These are phyloP conservation scores for Ophion costatus DNA, from an alignment of 2,888 invertebrate genomes.

Conservation along the genomic window DNA sequence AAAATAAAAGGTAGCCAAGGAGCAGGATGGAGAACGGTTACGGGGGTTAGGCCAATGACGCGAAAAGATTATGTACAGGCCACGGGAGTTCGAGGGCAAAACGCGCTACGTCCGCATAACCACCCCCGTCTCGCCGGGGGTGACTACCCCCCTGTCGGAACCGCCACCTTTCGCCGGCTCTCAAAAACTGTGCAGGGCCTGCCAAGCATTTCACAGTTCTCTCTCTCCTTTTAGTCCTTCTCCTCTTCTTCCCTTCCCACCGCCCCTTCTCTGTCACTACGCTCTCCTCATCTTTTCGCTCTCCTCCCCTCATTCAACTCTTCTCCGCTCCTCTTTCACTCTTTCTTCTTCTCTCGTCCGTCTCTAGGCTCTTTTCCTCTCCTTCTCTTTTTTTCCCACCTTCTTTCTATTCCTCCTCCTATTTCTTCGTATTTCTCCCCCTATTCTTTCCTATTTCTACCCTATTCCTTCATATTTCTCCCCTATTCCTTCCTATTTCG, in stretches of 20 bases:
- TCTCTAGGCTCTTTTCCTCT: not conserved
- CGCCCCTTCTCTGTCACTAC: not conserved
- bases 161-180: too few species aligned
- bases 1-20: conserved; percentile 14
- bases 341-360: too few species aligned
- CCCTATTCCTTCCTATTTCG: not conserved
- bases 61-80: conserved; percentile 79
- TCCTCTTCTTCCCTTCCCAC: not conserved
- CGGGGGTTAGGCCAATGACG: conserved; percentile 76
- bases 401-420: too few species aligned
- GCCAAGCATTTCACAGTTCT: too few species aligned
- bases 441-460: not conserved
- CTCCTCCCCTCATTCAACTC: not conserved
- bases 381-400: not conserved
- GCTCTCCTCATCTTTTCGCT: not conserved
- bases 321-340: not conserved
- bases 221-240: too few species aligned
- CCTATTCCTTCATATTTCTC: not conserved
- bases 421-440: not conserved
- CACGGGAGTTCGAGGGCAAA: conserved; percentile 56
- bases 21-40: not conserved
- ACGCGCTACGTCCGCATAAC: conserved; percentile 23
- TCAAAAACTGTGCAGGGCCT: too few species aligned
- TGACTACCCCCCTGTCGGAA: not conserved
- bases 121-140: not conserved